phyloP scores from a whole-genome alignment of 2,888 invertebrate species.

The Eretmocerus hayati region DNA sequence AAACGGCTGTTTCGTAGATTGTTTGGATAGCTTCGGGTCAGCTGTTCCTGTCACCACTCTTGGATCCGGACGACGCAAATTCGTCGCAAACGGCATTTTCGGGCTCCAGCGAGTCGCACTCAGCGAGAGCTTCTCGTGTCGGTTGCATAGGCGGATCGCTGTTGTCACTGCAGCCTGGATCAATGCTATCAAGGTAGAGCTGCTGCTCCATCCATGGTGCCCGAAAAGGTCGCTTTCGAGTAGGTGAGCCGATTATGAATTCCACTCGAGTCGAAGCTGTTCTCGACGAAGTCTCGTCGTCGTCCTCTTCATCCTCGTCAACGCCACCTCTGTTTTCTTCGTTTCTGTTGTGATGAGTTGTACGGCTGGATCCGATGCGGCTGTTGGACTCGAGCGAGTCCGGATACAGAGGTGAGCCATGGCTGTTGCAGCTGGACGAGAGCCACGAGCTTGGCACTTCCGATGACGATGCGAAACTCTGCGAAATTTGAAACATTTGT shows the following conservation, averaged over 20 bases:
- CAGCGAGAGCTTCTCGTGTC: conserved; percentile 52
- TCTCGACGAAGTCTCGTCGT: conserved; percentile 46
- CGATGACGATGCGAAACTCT: conserved; percentile 24
- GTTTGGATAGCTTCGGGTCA: too few species aligned
- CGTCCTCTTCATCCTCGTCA: conserved; percentile 36
- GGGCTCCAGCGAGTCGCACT: conserved; percentile 53
- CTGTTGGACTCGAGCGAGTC: conserved; percentile 48
- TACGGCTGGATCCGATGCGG: background rate
- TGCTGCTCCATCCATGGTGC: conserved; percentile 42
- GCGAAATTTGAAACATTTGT: conserved; percentile 7
- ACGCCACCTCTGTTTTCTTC: background rate
- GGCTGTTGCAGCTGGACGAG: too few species aligned
- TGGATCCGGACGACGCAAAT: too few species aligned
- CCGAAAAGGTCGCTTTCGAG: conserved; percentile 45
- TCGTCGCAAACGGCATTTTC: background rate
- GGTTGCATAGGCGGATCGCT: conserved; percentile 48
- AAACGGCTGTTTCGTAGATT: too few species aligned
- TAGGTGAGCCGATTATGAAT: conserved; percentile 42
- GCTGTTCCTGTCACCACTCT: too few species aligned
- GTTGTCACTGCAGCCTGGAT: conserved; percentile 37
- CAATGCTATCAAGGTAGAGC: conserved; percentile 63
- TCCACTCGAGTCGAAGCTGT: conserved; percentile 53
- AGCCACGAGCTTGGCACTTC: conserved; percentile 43
- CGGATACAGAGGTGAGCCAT: conserved; percentile 44
- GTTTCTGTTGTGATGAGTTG: too few species aligned